Percentiles rank a stretch among this genome's conserved stretches.
Conservation (phyloP, 2,113 vertebrate genomes). For the Cisticola juncidis region DNA sequence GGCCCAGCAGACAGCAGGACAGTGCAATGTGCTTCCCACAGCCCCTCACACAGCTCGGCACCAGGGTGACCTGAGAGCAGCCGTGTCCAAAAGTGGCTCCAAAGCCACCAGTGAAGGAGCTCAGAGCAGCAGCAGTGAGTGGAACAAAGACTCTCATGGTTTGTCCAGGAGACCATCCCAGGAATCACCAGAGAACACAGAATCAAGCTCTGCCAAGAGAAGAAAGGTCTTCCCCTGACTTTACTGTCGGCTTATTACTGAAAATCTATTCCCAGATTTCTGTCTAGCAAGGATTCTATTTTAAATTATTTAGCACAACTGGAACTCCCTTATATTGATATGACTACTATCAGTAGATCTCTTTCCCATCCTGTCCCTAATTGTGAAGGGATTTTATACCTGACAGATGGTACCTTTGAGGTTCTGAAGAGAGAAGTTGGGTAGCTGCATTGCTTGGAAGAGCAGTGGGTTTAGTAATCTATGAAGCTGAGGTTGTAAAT, state of each 20-base stretch:
- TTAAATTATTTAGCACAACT: slow-evolving; percentile 10
- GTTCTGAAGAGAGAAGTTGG: background rate
- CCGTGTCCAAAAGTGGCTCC: background rate
- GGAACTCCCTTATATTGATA: background rate
- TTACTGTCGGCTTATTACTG: background rate
- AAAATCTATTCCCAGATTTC: background rate
- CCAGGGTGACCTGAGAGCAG: background rate
- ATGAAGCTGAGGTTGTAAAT: slow-evolving; percentile 25
- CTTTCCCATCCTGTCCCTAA: background rate
- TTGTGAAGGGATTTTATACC: background rate
- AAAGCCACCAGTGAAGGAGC: background rate
- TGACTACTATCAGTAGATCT: background rate
- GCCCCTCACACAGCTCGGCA: background rate
- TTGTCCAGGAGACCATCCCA: background rate
- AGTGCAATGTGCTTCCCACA: background rate
- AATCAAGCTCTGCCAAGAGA: slow-evolving; percentile 36
- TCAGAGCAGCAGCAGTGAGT: background rate
- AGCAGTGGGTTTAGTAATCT: background rate
- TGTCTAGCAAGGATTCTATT: background rate
- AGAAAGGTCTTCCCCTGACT: slow-evolving; percentile 53
- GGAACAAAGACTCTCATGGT: background rate
- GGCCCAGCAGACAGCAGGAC: background rate
- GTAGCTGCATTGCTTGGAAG: background rate
- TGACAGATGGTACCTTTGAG: background rate
- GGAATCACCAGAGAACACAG: background rate